Evolutionary conservation across 2,113 vertebrate genomes (phyloP), one percentile per base, ranked within the genome.

Genomic region (Paralichthys olivaceus): DNA sequence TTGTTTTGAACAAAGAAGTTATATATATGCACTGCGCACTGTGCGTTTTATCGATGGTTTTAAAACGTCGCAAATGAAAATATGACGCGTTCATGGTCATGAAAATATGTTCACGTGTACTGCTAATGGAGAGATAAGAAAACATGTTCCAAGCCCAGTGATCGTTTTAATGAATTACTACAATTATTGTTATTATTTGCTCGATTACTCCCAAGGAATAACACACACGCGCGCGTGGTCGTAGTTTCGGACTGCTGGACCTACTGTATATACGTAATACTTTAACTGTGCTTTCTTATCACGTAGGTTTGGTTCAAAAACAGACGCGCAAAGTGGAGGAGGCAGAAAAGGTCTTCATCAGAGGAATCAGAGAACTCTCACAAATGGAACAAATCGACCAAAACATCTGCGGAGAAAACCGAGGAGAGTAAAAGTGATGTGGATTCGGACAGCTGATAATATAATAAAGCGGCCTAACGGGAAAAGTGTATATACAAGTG

Each of bases 301-400:
- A 43, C 66, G 29, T 74, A 99, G 98, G 98, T 99, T 81, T 99
- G 98, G 98, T 99, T 99, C 93, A 99, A 99, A 93, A 99, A 99
- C 92, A 96, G 98, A 83, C 94, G 98, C 47, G 98, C 97, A 1
- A 99, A 99, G 90, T 99, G 98, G 98, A 95, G 98, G 88, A 91
- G 98, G 78, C 97, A 99, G 92, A 99, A 99, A 88, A 74, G 98
- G 19, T 98, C 97, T 1, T 99, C 98, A 1, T 99, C 98, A 0
- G 97, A 98, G 90, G 98, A 99, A 72, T 98, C 97, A 4, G 98
- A 98, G 89, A 97, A 96, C 69, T 88, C 96, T 5, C 96, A 96
- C 88, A 99, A 99, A 88, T 99, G 97, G 97, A 97, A 89, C 94
- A 97, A 97, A 95, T 68, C 93, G 0, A 83, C 90, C 61, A 98